These are phyloP conservation scores for Priocnemis perturbator DNA, from an alignment of 2,888 invertebrate genomes.

Conservation along the genomic window DNA sequence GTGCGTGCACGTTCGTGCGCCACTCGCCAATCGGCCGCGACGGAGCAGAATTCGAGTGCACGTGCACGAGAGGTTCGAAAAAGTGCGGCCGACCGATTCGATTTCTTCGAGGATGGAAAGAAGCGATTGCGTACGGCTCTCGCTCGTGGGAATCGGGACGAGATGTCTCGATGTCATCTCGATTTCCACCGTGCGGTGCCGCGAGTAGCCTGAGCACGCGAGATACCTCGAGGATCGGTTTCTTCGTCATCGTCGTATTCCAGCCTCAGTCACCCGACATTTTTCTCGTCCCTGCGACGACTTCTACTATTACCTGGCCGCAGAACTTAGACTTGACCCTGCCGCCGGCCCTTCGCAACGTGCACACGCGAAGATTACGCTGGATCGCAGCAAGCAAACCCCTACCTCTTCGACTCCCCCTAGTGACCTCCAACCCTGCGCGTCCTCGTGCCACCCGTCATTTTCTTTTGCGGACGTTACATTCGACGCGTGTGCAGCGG, in stretches of 20 bases:
- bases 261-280: too few species aligned
- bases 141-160: too few species aligned
- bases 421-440: slow-evolving; percentile 30
- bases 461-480: slow-evolving; percentile 48
- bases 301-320: background rate
- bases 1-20: slow-evolving; percentile 11
- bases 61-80: slow-evolving; percentile 10
- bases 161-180: too few species aligned
- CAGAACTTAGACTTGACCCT: slow-evolving; percentile 12
- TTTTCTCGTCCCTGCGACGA: too few species aligned
- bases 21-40: slow-evolving; percentile 19
- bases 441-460: background rate
- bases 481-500: slow-evolving; percentile 50
- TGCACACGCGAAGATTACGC: too few species aligned
- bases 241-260: too few species aligned
- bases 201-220: too few species aligned
- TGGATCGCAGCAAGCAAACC: background rate
- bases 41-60: too few species aligned
- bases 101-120: slow-evolving; percentile 35
- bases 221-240: too few species aligned
- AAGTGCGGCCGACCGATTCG: slow-evolving; percentile 13
- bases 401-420: background rate
- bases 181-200: too few species aligned
- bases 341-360: too few species aligned
- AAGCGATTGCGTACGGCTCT: too few species aligned